Conservation (phyloP, 2,113 vertebrate genomes). For the Charadrius vociferus region DNA sequence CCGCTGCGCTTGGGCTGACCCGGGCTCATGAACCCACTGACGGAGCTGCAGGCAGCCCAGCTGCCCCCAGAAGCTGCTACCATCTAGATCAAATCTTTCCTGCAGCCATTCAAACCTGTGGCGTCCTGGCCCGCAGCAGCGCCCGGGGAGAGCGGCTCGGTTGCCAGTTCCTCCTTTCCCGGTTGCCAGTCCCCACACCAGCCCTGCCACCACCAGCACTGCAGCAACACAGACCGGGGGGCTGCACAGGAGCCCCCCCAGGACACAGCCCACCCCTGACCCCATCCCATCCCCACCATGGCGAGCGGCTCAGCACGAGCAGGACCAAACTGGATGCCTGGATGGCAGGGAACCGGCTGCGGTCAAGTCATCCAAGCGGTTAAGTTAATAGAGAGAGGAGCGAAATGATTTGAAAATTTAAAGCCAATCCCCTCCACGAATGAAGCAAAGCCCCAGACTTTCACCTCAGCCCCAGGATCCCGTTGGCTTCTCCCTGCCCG, state of each 20-base stretch:
- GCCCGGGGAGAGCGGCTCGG: not conserved
- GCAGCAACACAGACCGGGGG: too few species aligned
- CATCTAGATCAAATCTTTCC: not conserved
- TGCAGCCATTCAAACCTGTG: not conserved
- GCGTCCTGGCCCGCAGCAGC: not conserved
- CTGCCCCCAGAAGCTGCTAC: not conserved
- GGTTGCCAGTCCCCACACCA: not conserved
- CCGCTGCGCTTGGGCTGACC: fast-evolving
- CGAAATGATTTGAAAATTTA: not conserved
- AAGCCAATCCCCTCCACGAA: not conserved
- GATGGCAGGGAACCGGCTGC: not conserved
- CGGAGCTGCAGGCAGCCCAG: not conserved
- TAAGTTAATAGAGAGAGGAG: not conserved
- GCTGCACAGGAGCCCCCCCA: not conserved
- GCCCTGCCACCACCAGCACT: not conserved
- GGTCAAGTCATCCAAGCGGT: not conserved
- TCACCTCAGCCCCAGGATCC: not conserved
- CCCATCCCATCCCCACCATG: not conserved
- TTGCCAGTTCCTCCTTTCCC: fast-evolving
- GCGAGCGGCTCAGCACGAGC: not conserved
- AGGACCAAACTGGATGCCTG: not conserved
- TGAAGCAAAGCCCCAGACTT: not conserved
- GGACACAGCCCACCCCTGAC: not conserved
- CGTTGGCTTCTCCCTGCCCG: not conserved
- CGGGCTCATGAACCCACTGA: fast-evolving